Conservation (phyloP, 2,797 vertebrate species). For the Hyperoplus immaculatus region DNA sequence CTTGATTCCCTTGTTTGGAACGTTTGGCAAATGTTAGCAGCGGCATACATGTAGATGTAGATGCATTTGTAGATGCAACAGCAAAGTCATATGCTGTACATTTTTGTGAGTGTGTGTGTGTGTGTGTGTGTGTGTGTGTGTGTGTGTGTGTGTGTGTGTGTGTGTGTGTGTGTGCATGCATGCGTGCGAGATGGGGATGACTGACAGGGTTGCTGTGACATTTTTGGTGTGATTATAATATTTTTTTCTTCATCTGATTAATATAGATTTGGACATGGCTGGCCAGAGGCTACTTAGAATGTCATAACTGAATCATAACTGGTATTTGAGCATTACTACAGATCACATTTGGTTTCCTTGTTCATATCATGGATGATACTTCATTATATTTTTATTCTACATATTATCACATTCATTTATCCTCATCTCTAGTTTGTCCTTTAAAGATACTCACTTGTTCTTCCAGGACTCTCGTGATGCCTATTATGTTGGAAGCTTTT, state of each 20-base stretch:
- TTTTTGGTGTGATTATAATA: conserved; percentile 72
- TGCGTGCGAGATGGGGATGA: conserved; percentile 59
- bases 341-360: conserved; percentile 17
- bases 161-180: conserved; percentile 17
- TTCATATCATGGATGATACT: background rate
- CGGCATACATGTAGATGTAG: conserved; percentile 47
- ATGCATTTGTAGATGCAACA: conserved; percentile 58
- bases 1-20: conserved; percentile 70
- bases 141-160: conserved; percentile 17
- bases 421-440: too few species aligned
- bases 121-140: conserved; percentile 25
- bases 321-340: conserved; percentile 30
- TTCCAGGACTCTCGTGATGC: conserved; percentile 8
- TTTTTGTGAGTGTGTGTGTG: conserved; percentile 23
- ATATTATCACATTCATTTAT: too few species aligned
- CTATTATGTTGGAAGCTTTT: conserved; percentile 39
- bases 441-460: background rate
- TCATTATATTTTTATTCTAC: too few species aligned
- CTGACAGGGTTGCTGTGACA: conserved; percentile 70
- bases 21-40: conserved; percentile 66
- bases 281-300: conserved; percentile 68
- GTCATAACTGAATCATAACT: conserved; percentile 71
- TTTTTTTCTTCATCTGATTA: conserved; percentile 59
- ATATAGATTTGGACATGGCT: conserved; percentile 69
- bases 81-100: background rate